Base-by-base conservation (phyloP, 2,888 invertebrate species). In the Pomacea canaliculata region DNA sequence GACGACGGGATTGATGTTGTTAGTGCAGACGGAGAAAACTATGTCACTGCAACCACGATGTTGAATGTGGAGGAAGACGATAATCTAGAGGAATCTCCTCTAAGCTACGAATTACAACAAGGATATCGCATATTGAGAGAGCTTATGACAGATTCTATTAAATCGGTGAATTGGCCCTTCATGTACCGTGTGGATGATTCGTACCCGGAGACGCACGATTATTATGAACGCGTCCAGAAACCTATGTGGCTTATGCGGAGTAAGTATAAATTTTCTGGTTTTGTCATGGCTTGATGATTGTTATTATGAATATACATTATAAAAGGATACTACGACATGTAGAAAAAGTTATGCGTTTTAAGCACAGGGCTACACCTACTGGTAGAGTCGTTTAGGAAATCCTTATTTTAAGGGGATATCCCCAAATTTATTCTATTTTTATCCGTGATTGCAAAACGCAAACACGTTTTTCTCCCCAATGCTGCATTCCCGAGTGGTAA, bases 191-290 rank as follows among this genome's bases (percentile, higher is more conserved):
- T 92, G 18, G 91, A 91, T 79, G 80, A 83, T 46, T 79, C 80
- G 23, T 85, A 85, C n/a, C 86, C 87, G 60, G 87, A 89, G 23
- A 90, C 89, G 27, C 81, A 83, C 56, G 91, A 91, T 80, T 92
- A 92, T 83, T 89, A 90, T 83, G 89, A 91, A 73, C 86, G 89
- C 48, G 89, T 92, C 37, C 87, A 90, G 62, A 86, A 90, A 68
- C 92, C 92, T 10, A 91, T 92, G 86, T 92, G 92, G 91, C 86
- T 92, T 16, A 88, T 84, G 70, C 91, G 91, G 86, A 91, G 92
- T 92, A 84, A 88, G 91, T 87, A 70, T 27, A 62, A 27, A 69
- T 73, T 63, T 51, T 7, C 4, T 9, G 51, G 2, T 1, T 13
- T 56, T 56, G 10, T 56, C 8, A 56, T 2, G 16, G 51, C 51